Evolutionary conservation across 2,113 vertebrate species (phyloP), one percentile per base, ranked within the genome.

Genomic region (Bufo gargarizans): DNA sequence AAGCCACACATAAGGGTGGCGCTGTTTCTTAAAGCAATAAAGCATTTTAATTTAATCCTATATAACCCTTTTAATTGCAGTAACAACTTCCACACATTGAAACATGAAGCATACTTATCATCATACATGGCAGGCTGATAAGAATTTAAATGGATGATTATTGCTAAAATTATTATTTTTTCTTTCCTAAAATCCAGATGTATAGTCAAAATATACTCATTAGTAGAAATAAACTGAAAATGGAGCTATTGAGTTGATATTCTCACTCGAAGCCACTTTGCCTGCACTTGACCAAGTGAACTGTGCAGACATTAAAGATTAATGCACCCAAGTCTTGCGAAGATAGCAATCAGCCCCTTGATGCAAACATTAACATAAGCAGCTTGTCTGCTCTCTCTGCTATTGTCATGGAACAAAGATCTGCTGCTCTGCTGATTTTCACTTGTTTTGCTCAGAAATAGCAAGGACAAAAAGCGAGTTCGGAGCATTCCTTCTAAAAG

Each of bases 381-480:
- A 89, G 87, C 87, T 82, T 89, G 87, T 78, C 87, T 89, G 82
- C 72, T 84, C 61, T 76, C 81, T 89, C 74, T 58, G 81, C 87
- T 89, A 84, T 89, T 89, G 87, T 89, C 82, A 89, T 69, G 81
- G 87, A 89, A 89, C 87, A 89, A 89, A 89, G 87, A 89, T 89
- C 72, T 89, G 72, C 82, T 84, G 81, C 87, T 84, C 72, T 13
- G 45, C 87, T 89, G 87, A 89, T 89, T 89, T 89, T 84, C 87
- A 89, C 87, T 89, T 89, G 87, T 89, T 89, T 89, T 77, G 81
- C 87, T 89, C 72, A 84, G 71, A 84, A 89, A 89, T 84, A 89
- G 87, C 72, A 78, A 84, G 87, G 81, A 89, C 81, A 88, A 82
- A 88, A 87, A 84, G 61, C 71, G 13, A 88, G 69, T 77, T 83